Base-by-base conservation (phyloP, 2,113 vertebrate genomes). In the Prochilodus magdalenae region DNA sequence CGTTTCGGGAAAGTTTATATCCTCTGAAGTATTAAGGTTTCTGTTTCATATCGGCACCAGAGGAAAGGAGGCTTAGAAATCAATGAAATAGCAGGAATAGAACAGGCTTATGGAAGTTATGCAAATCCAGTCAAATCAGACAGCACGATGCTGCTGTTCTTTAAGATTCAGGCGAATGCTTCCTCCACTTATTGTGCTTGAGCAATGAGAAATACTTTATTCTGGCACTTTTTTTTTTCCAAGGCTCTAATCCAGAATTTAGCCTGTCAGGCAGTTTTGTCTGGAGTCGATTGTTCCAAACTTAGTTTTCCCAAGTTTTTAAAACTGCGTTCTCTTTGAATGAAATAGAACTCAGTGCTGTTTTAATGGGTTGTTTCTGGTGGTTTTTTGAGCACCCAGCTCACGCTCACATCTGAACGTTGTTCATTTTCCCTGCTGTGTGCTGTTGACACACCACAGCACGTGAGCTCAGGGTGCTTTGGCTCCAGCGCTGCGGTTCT, bases 161-260 rank as follows among this genome's bases (percentile, higher is more conserved):
- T 55, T 8, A 40, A 36, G 71, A 74, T 59, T 80, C 72, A 62
- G 77, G 80, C 65, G 44, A 83, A 84, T 71, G 47, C 36, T 4
- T 71, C 29, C 63, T 71, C 29, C 36, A 51, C 22, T 67, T 74
- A 81, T 65, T 74, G 47, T 57, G 73, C 36, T 73, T 67, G 79
- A 75, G 44, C n/a, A 12, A 85, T 57, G n/a, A 81, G 62, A 73
- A 76, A 69, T 40, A 65, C 55, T 67, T 75, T 77, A 72, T 81
- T 59, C 33, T 73, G 77, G 6, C 15, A 40, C 62, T 55, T 44
- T 70, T 5, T 59, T 77, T 73, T 59, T 47, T 36, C n/a, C n/a
- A 36, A 36, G 57, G 24, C 11, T 81, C n/a, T 53, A 55, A 72
- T 72, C 73, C 74, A 57, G 66, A 40, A 36, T 67, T 69, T 22